These are phyloP conservation scores for Alsophila aescularia DNA, from an alignment of 2,888 invertebrate genomes.

Conservation along the genomic window DNA sequence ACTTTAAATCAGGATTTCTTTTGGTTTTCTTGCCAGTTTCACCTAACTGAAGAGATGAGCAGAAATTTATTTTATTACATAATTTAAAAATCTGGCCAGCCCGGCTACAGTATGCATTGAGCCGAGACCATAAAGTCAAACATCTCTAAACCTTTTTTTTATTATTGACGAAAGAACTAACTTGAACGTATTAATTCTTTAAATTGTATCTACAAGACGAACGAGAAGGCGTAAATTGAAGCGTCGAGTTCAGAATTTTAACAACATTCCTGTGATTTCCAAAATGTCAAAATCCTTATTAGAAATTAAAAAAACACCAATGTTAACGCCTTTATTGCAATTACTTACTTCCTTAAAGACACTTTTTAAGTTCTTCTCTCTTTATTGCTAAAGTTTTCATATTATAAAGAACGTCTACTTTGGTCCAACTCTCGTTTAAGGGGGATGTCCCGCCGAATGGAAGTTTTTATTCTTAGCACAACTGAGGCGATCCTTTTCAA, in stretches of 20 bases:
- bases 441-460: conserved; percentile 29
- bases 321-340: conserved; percentile 49
- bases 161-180: too few relatives aligned
- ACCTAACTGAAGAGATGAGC: too few relatives aligned
- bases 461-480: conserved; percentile 46
- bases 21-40: neutral
- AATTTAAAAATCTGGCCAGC: too few relatives aligned
- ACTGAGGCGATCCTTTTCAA: conserved; percentile 58
- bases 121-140: too few relatives aligned
- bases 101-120: too few relatives aligned
- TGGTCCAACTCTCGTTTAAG: conserved; percentile 54
- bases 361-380: conserved; percentile 56
- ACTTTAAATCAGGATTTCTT: conserved; percentile 6
- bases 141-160: too few relatives aligned
- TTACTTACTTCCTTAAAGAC: conserved; percentile 57
- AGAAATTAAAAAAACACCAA: conserved; percentile 37
- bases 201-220: too few relatives aligned
- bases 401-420: conserved; percentile 61
- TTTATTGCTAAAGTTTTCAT: conserved; percentile 66
- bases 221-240: too few relatives aligned
- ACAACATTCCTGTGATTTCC: too few relatives aligned
- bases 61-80: too few relatives aligned
- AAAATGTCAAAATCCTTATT: conserved; percentile 7
- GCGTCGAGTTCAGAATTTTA: too few relatives aligned
- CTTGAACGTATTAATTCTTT: too few relatives aligned